A percentile compares a stretch with the other conserved stretches of the same genome.
phyloP scores from a whole-genome alignment of 2,113 vertebrate genomes.

The Opisthocomus hoazin region DNA sequence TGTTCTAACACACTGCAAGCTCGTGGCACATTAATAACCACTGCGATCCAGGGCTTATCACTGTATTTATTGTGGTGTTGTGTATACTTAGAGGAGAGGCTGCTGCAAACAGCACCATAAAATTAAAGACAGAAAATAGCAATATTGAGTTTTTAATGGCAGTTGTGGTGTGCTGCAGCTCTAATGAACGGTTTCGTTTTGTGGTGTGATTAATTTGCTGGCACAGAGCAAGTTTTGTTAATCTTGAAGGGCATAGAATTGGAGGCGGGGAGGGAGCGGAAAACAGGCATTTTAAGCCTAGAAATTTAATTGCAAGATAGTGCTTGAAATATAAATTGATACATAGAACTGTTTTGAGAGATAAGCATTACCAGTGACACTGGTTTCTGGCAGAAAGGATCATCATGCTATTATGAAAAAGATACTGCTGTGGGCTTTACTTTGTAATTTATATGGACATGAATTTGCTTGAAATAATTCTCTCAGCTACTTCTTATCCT shows the following conservation, averaged over 20 bases:
- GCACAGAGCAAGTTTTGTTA: conserved; percentile 10
- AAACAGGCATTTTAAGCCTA: conserved; percentile 16
- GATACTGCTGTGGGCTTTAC: conserved; percentile 10
- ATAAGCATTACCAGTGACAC: neutral
- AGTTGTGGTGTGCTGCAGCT: conserved; percentile 2
- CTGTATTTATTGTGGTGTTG: neutral
- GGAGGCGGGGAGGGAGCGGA: neutral
- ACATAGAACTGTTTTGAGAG: conserved; percentile 7
- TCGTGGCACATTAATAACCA: neutral
- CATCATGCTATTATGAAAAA: neutral
- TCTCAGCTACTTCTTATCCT: neutral
- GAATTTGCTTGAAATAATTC: conserved; percentile 2
- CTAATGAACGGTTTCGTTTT: neutral
- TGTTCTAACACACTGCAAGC: neutral
- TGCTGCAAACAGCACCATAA: neutral
- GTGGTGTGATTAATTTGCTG: conserved; percentile 33
- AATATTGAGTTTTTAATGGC: conserved; percentile 5
- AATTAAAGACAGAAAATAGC: neutral
- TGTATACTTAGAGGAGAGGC: neutral
- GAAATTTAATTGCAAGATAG: conserved; percentile 41
- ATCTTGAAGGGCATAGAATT: neutral
- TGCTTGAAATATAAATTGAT: conserved; percentile 23
- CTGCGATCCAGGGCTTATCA: neutral
- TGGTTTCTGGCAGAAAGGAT: conserved; percentile 12
- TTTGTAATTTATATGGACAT: conserved; percentile 11